phyloP scores from a whole-genome alignment of 1,140 invertebrate genomes.

The Ips nitidus region DNA sequence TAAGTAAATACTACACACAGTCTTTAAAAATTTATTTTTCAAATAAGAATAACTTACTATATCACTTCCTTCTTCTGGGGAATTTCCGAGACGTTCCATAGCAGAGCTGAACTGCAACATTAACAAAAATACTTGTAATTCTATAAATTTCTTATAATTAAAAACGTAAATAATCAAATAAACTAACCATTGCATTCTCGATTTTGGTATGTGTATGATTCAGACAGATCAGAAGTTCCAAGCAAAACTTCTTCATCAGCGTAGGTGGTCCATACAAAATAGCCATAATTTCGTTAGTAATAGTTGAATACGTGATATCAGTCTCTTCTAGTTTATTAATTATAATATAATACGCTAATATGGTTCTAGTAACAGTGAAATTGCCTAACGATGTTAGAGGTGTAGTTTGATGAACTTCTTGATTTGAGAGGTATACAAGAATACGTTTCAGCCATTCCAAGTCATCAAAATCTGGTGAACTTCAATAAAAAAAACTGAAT shows the following conservation, averaged over 20 bases:
- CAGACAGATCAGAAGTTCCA: conserved; percentile 32
- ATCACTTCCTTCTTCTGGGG: conserved; percentile 8
- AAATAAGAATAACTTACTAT: conserved; percentile 16
- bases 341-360: conserved; percentile 34
- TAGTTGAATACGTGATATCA: conserved; percentile 34
- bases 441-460: conserved; percentile 35
- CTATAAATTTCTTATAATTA: neutral
- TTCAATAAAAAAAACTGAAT: conserved; percentile 20
- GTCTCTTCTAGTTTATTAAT: conserved; percentile 38
- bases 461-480: conserved; percentile 26
- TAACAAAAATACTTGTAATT: neutral
- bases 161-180: neutral
- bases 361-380: conserved; percentile 24
- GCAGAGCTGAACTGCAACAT: conserved; percentile 19
- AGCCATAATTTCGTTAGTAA: conserved; percentile 35
- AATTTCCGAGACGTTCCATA: conserved; percentile 8
- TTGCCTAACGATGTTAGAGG: conserved; percentile 33
- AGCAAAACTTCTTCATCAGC: conserved; percentile 30
- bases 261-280: conserved; percentile 30
- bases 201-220: conserved; percentile 30
- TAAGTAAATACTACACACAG: too few relatives aligned
- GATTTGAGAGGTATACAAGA: conserved; percentile 31
- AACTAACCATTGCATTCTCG: conserved; percentile 10
- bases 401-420: conserved; percentile 16
- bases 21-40: neutral